Conservation (phyloP, 2,888 invertebrate species). For the Hyalella azteca region DNA sequence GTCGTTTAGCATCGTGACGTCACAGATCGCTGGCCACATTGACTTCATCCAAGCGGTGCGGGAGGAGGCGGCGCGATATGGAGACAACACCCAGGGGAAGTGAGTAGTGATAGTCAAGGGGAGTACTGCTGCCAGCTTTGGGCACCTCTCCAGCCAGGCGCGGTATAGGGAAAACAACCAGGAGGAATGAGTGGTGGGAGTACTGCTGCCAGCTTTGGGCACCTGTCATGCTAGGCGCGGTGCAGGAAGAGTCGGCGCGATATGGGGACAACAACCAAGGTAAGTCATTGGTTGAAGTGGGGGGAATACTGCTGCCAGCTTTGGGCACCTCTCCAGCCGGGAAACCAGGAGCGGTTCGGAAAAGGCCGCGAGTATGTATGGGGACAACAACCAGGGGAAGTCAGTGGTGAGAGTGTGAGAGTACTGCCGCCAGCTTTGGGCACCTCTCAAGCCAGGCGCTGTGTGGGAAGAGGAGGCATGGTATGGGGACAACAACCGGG, state of each 20-base stretch:
- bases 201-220: too few relatives aligned
- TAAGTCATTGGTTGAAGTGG: slow-evolving; percentile 65
- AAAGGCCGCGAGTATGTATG: slow-evolving; percentile 83
- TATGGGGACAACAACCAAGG: slow-evolving; percentile 67
- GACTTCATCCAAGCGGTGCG: slow-evolving; percentile 94
- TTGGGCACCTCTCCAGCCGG: too few relatives aligned
- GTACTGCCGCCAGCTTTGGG: neutral
- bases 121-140: too few relatives aligned
- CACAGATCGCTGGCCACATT: slow-evolving; percentile 91
- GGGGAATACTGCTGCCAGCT: too few relatives aligned
- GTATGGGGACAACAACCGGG: neutral
- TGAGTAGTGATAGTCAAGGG: slow-evolving; percentile 60
- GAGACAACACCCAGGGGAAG: slow-evolving; percentile 63
- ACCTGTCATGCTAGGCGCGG: too few relatives aligned
- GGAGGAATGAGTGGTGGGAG: too few relatives aligned
- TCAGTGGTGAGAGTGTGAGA: slow-evolving; percentile 59
- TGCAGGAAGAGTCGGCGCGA: slow-evolving; percentile 83
- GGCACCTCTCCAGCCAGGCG: too few relatives aligned
- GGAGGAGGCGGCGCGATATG: slow-evolving; percentile 83
- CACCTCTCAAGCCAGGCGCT: neutral
- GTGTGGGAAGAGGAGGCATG: neutral
- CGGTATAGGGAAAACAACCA: too few relatives aligned
- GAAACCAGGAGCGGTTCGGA: slow-evolving; percentile 89
- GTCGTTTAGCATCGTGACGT: slow-evolving; percentile 91
- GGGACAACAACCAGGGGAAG: slow-evolving; percentile 63